Conservation (phyloP, 2,797 vertebrate species). For the Sebastiscus tertius region DNA sequence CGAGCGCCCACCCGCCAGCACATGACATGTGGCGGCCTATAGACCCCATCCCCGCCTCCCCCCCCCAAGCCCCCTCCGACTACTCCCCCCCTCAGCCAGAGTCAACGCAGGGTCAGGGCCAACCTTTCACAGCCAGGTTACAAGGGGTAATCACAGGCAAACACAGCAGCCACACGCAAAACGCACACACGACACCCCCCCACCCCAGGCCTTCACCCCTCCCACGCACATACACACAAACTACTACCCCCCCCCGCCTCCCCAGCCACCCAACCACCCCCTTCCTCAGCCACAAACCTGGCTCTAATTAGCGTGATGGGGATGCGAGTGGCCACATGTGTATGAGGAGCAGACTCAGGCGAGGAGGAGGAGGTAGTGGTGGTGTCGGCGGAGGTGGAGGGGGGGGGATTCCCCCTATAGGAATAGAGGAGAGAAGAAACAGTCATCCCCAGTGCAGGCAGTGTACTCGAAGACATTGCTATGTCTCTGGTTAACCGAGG, state of each 20-base stretch:
- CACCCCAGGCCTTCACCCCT: neutral
- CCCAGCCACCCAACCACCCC: conserved; percentile 15
- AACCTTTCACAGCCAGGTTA: conserved; percentile 85
- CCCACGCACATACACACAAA: conserved; percentile 37
- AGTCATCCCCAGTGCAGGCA: conserved; percentile 61
- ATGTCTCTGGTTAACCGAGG: conserved; percentile 76
- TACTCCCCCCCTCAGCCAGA: conserved; percentile 57
- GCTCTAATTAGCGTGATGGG: conserved; percentile 84
- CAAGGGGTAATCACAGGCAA: conserved; percentile 84
- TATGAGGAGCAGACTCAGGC: conserved; percentile 65
- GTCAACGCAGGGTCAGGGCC: conserved; percentile 83
- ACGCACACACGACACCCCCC: conserved; percentile 66
- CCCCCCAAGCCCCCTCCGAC: neutral
- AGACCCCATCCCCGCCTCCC: conserved; percentile 33
- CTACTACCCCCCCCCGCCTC: neutral
- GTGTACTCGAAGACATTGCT: conserved; percentile 64
- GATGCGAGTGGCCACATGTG: conserved; percentile 80
- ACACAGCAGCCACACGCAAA: conserved; percentile 86
- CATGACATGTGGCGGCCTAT: conserved; percentile 71
- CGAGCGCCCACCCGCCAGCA: conserved; percentile 63
- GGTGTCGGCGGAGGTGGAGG: conserved; percentile 24
- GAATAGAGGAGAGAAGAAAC: conserved; percentile 58
- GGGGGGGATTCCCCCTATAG: conserved; percentile 62
- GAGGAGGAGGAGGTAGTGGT: conserved; percentile 23
- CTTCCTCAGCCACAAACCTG: conserved; percentile 78